Evolutionary conservation across 2,888 invertebrate genomes (phyloP), one percentile per base, ranked within the genome.

Genomic region (Elegia similella): DNA sequence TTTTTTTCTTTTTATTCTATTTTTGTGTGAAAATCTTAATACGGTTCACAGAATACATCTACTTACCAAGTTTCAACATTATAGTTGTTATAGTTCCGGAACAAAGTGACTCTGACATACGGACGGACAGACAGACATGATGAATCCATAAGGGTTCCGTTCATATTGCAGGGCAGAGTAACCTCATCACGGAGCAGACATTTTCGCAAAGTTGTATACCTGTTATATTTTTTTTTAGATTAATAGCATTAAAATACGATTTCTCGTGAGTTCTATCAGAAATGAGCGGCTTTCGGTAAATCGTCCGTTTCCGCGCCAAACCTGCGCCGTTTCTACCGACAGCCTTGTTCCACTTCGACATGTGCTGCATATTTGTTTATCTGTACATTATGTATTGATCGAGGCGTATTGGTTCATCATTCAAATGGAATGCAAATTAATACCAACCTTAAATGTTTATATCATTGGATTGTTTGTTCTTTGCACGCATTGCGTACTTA

Each of bases 341-440:
- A 82, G 67, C 86, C 87, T 87, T 86, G 87, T 84, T 73, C 86
- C 70, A 83, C 79, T 82, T 87, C 74, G 70, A 76, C 75, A 70
- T 73, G 72, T 73, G 72, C 69, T 74, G 74, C 75, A 72, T 78
- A 76, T 76, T 73, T 71, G 70, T 78, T 65, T 72, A 65, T 70
- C 70, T 75, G 70, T 63, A 69, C 69, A 73, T 65, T 71, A 62
- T 60, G 59, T 65, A 62, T 63, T 63, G 63, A 60, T 59, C 57
- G 47, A 47, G 47, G n/a, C 55, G 47, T 55, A 55, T 47, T 54
- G 44, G 44, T 55, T 47, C 55, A 55, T 47, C 38, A 48, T 46
- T 55, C 47, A 3, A 34, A 46, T 29, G 29, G 23, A 55, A 42
- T 15, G 54, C 32, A 55, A 50, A 50, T 34, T 2, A 34, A 50